phyloP scores from a whole-genome alignment of 2,113 vertebrate genomes.

The Caranx ignobilis region DNA sequence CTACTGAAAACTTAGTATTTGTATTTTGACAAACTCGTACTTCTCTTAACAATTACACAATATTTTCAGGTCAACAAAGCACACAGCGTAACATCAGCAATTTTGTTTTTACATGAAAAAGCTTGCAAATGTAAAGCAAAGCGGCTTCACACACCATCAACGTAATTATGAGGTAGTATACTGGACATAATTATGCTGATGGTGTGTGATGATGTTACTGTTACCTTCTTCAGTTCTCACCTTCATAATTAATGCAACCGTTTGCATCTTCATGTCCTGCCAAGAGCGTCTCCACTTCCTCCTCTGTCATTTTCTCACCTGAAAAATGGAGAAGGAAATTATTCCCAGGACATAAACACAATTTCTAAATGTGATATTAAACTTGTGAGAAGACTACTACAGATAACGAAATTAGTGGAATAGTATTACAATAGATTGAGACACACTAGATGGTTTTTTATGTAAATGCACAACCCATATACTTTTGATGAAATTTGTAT shows the following conservation, averaged over 20 bases:
- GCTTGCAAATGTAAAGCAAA: not conserved
- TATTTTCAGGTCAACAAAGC: not conserved
- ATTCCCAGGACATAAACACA: not conserved
- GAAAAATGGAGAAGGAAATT: slow-evolving; percentile 22
- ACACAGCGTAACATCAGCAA: not conserved
- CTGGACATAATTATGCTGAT: too few relatives aligned
- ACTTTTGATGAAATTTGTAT: not conserved
- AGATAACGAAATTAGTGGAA: not conserved
- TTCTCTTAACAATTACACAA: not conserved
- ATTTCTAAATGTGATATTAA: not conserved
- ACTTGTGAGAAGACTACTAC: not conserved
- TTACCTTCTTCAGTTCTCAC: slow-evolving; percentile 75
- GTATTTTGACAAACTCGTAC: not conserved
- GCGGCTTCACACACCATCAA: not conserved
- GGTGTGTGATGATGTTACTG: too few relatives aligned
- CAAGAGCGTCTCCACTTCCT: slow-evolving; percentile 93
- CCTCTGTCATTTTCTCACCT: slow-evolving; percentile 97
- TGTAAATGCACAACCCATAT: not conserved
- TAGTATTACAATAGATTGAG: not conserved
- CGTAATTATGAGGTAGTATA: not conserved
- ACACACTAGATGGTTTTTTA: not conserved
- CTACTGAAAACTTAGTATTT: not conserved
- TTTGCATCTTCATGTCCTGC: slow-evolving; percentile 95
- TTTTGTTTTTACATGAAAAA: slow-evolving; percentile 1
- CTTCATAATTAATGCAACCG: slow-evolving; percentile 98